These are phyloP conservation scores for Meloe dianella DNA, from an alignment of 2,888 invertebrate species.

Conservation along the genomic window DNA sequence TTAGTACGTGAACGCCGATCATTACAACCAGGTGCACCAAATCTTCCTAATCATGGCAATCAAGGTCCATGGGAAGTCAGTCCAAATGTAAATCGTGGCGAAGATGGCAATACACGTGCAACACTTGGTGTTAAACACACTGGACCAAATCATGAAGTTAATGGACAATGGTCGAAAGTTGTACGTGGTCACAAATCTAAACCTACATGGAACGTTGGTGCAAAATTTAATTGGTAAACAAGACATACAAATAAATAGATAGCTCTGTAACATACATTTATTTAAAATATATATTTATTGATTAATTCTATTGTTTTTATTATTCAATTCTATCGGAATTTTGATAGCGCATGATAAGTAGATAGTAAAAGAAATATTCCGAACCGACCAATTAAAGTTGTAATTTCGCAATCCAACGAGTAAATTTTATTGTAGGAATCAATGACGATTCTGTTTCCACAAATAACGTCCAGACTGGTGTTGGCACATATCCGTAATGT, in stretches of 20 bases:
- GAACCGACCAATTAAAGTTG: slow-evolving; percentile 27
- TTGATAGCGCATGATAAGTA: slow-evolving; percentile 22
- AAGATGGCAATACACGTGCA: slow-evolving; percentile 30
- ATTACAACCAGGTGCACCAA: slow-evolving; percentile 24
- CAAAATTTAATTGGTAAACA: slow-evolving; percentile 27
- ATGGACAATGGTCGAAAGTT: slow-evolving; percentile 35
- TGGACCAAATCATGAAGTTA: slow-evolving; percentile 32
- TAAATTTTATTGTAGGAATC: too few relatives aligned
- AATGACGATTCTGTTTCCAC: slow-evolving; percentile 67
- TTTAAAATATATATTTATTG: background rate
- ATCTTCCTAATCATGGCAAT: slow-evolving; percentile 18
- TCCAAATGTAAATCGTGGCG: slow-evolving; percentile 23
- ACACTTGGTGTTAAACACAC: slow-evolving; percentile 28
- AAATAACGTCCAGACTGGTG: slow-evolving; percentile 68
- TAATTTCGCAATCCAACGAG: slow-evolving; percentile 58
- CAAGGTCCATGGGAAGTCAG: slow-evolving; percentile 27
- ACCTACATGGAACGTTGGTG: slow-evolving; percentile 36
- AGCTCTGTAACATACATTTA: too few relatives aligned
- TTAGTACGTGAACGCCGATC: slow-evolving; percentile 17
- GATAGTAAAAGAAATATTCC: slow-evolving; percentile 25
- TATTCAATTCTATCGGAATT: background rate
- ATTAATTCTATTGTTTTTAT: background rate
- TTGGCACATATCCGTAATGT: too few relatives aligned
- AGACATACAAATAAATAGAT: too few relatives aligned
- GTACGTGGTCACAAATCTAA: slow-evolving; percentile 33